phyloP scores from a whole-genome alignment of 2,888 invertebrate genomes.

The Pterobdella sp. region DNA sequence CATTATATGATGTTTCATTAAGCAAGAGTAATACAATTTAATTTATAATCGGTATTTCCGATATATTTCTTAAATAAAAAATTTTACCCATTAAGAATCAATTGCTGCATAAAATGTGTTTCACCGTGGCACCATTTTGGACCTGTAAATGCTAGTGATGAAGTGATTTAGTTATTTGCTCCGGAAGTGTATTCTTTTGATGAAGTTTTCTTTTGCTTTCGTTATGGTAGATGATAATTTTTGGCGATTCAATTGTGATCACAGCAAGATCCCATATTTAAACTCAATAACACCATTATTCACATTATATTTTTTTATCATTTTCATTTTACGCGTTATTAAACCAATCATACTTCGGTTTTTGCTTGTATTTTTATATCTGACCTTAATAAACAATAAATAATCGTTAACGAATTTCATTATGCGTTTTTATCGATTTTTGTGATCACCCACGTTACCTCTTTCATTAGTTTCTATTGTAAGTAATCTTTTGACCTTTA shows the following conservation, averaged over 20 bases:
- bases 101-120: background rate
- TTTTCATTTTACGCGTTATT: background rate
- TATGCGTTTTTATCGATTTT: background rate
- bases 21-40: too few species aligned
- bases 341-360: slow-evolving; percentile 1
- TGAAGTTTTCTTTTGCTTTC: too few species aligned
- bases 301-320: background rate
- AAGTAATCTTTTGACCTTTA: slow-evolving; percentile 8
- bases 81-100: too few species aligned
- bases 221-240: slow-evolving; percentile 2
- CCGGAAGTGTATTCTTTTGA: too few species aligned
- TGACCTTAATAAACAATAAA: background rate
- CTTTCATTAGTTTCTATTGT: slow-evolving; percentile 3
- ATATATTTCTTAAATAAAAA: too few species aligned
- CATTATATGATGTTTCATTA: too few species aligned
- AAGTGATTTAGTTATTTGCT: too few species aligned
- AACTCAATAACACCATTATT: too few species aligned
- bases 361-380: background rate
- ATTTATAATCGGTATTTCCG: too few species aligned
- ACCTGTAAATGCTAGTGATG: background rate
- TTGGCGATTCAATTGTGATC: background rate
- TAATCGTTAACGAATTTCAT: background rate
- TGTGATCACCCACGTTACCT: slow-evolving; percentile 12
- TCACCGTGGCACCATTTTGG: background rate
- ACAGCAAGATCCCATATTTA: too few species aligned